A percentile compares a stretch with the other conserved stretches of the same genome.
These are phyloP conservation scores for Anhinga rufa DNA, from an alignment of 2,113 vertebrate species.

Conservation along the genomic window DNA sequence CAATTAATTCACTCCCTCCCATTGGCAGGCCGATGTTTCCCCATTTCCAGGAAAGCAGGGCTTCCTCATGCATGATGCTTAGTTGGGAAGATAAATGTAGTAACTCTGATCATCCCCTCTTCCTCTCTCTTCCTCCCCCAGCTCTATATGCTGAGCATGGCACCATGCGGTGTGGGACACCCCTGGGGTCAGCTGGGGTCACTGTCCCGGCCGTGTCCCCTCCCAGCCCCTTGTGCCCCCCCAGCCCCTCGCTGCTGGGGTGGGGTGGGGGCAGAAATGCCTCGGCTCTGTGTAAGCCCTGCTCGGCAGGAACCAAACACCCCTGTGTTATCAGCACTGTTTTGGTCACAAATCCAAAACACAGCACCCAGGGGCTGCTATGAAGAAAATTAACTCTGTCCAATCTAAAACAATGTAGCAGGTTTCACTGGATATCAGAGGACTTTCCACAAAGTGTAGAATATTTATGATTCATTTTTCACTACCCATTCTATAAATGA, in stretches of 20 bases:
- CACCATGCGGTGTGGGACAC: not conserved
- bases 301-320: too few relatives aligned
- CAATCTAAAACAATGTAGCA: not conserved
- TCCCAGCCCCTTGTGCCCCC: not conserved
- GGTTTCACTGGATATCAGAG: not conserved
- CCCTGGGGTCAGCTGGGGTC: not conserved
- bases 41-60: not conserved
- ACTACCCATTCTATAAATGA: not conserved
- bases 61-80: not conserved
- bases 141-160: not conserved
- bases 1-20: not conserved
- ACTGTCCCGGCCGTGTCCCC: not conserved
- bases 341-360: not conserved
- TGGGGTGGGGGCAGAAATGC: too few relatives aligned
- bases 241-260: not conserved
- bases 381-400: not conserved
- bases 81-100: not conserved
- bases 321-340: not conserved
- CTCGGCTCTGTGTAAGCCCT: not conserved
- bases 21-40: accelerated
- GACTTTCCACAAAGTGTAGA: not conserved
- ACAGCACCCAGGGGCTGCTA: not conserved
- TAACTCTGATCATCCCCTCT: too few relatives aligned
- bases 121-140: not conserved
- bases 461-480: not conserved